These are phyloP conservation scores for Limnothrissa miodon DNA, from an alignment of 2,113 vertebrate species.

Conservation along the genomic window DNA sequence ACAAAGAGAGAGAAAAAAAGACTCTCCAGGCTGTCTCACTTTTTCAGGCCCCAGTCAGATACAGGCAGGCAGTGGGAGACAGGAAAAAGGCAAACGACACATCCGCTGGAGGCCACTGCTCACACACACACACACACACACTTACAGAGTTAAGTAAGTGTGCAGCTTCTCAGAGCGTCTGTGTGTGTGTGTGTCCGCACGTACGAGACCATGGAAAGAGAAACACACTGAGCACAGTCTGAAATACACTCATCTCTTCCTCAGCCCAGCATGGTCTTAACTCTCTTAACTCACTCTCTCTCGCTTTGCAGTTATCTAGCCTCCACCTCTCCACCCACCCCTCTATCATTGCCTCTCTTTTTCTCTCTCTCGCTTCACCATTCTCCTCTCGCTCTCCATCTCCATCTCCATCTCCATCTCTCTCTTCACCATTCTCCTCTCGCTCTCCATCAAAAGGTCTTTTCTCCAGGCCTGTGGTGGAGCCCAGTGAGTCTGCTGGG, in stretches of 20 bases:
- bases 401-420: neutral
- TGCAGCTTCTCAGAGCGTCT: neutral
- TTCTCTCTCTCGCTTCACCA: neutral
- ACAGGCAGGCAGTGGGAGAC: constrained; percentile 36
- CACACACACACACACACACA: neutral
- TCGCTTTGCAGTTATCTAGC: neutral
- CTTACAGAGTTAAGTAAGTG: neutral
- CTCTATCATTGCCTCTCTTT: neutral
- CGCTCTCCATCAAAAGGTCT: constrained; percentile 46
- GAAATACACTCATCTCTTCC: neutral
- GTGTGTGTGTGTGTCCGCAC: neutral
- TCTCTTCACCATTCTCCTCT: no score
- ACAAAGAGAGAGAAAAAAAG: neutral
- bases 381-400: neutral
- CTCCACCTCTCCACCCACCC: neutral
- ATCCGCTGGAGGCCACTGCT: constrained; percentile 7
- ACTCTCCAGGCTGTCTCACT: constrained; percentile 31
- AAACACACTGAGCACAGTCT: neutral
- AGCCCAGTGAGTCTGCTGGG: neutral
- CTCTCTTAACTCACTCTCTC: neutral
- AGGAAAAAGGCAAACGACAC: constrained; percentile 42
- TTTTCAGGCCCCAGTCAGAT: constrained; percentile 2
- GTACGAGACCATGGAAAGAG: neutral
- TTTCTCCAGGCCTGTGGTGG: neutral
- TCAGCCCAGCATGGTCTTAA: neutral